A percentile compares a stretch with the other conserved stretches of the same genome.
Conservation (phyloP, 2,888 invertebrate species). For the Calephelis perditalis region DNA sequence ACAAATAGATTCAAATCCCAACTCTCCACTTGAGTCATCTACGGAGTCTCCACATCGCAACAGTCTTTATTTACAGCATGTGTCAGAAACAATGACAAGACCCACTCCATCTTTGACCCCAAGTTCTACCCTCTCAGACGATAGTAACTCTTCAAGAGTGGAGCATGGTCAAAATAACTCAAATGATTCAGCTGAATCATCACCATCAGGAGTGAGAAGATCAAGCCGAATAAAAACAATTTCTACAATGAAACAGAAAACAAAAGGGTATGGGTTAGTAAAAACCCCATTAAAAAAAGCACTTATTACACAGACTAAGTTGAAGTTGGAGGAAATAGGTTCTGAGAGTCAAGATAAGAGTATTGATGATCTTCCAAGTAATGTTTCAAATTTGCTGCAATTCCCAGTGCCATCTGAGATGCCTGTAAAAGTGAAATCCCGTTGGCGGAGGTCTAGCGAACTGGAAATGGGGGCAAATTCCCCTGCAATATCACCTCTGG, state of each 20-base stretch:
- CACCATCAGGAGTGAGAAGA: slow-evolving; percentile 80
- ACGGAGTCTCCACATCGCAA: slow-evolving; percentile 41
- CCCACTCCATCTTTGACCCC: slow-evolving; percentile 69
- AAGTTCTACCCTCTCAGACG: slow-evolving; percentile 66
- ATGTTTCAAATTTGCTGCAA: slow-evolving; percentile 58
- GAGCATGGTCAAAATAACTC: slow-evolving; percentile 56
- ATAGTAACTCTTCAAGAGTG: slow-evolving; percentile 63
- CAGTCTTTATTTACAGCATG: slow-evolving; percentile 49
- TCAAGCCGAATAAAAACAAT: slow-evolving; percentile 88
- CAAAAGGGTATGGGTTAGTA: slow-evolving; percentile 81
- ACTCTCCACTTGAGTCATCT: slow-evolving; percentile 47
- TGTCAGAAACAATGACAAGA: slow-evolving; percentile 43
- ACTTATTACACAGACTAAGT: slow-evolving; percentile 69
- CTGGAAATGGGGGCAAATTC: slow-evolving; percentile 80
- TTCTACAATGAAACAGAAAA: slow-evolving; percentile 81
- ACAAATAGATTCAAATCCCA: slow-evolving; percentile 34
- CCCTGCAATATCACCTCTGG: slow-evolving; percentile 58
- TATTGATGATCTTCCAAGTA: slow-evolving; percentile 40
- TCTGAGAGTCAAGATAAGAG: slow-evolving; percentile 72
- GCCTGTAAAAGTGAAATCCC: slow-evolving; percentile 88
- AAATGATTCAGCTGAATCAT: slow-evolving; percentile 69
- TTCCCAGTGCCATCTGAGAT: slow-evolving; percentile 75
- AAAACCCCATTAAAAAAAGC: slow-evolving; percentile 73
- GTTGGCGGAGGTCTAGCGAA: slow-evolving; percentile 87
- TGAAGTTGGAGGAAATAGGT: slow-evolving; percentile 78